These are phyloP conservation scores for Dione vanillae DNA, from an alignment of 2,888 invertebrate species.

Conservation along the genomic window DNA sequence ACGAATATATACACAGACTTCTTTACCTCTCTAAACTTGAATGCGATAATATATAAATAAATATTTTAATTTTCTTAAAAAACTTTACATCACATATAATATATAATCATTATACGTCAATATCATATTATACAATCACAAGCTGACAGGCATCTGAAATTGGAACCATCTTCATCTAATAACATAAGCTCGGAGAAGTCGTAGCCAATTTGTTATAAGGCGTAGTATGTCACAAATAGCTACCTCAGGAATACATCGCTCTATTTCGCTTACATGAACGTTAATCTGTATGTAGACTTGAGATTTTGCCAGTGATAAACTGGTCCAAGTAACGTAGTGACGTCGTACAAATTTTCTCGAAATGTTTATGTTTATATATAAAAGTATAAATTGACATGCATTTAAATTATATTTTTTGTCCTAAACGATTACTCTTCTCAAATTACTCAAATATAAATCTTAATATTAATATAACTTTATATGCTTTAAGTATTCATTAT, in stretches of 20 bases:
- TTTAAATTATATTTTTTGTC: too few relatives aligned
- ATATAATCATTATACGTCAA: too few relatives aligned
- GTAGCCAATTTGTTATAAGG: slow-evolving; percentile 14
- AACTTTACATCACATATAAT: too few relatives aligned
- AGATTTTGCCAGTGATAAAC: not conserved
- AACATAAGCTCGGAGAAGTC: slow-evolving; percentile 16
- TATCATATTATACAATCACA: not conserved
- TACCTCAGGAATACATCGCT: slow-evolving; percentile 10
- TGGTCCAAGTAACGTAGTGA: not conserved
- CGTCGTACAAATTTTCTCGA: not conserved
- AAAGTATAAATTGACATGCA: not conserved
- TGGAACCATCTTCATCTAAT: slow-evolving; percentile 5
- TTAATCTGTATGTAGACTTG: slow-evolving; percentile 18
- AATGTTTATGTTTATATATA: not conserved
- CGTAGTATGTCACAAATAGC: slow-evolving; percentile 10
- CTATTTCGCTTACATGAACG: slow-evolving; percentile 8
- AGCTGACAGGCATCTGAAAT: not conserved
- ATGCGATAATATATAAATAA: too few relatives aligned
- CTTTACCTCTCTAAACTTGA: too few relatives aligned
- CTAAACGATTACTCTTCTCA: too few relatives aligned
- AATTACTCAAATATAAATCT: too few relatives aligned
- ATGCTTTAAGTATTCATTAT: too few relatives aligned
- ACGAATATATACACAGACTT: too few relatives aligned
- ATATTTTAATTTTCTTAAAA: too few relatives aligned
- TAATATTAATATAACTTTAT: too few relatives aligned